These are phyloP conservation scores for Luperina nickerlii DNA, from an alignment of 2,888 invertebrate species.

Conservation along the genomic window DNA sequence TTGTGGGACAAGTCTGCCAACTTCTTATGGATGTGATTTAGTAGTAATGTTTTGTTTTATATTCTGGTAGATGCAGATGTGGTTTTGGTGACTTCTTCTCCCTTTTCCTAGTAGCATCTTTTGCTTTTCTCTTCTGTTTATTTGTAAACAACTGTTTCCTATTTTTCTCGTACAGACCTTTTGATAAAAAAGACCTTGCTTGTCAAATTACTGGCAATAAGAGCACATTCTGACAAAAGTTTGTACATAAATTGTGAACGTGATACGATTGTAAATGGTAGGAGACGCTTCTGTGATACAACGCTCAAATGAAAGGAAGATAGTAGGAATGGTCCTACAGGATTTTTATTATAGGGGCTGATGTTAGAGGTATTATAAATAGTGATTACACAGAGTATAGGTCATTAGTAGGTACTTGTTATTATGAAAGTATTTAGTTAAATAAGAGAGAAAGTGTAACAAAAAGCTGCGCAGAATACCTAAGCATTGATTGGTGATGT, in stretches of 20 bases:
- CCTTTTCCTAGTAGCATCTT: neutral
- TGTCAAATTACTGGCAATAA: conserved; percentile 37
- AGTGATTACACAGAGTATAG: neutral
- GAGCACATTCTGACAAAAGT: conserved; percentile 38
- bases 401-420: neutral
- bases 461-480: neutral
- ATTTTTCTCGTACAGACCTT: neutral
- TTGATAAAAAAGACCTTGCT: conserved; percentile 9
- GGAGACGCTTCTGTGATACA: conserved; percentile 2
- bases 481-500: neutral
- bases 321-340: neutral
- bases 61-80: too few relatives aligned
- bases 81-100: neutral
- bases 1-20: too few relatives aligned
- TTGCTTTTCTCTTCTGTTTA: neutral
- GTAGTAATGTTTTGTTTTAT: too few relatives aligned
- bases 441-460: too few relatives aligned
- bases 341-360: neutral
- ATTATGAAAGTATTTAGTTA: too few relatives aligned
- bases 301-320: conserved; percentile 1
- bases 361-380: neutral
- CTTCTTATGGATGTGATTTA: too few relatives aligned
- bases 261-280: conserved; percentile 31
- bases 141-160: neutral
- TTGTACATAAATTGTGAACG: conserved; percentile 53